Percentiles rank a stretch among this genome's conserved stretches.
These are phyloP conservation scores for Molanna angustata DNA, from an alignment of 2,888 invertebrate genomes.

Conservation along the genomic window DNA sequence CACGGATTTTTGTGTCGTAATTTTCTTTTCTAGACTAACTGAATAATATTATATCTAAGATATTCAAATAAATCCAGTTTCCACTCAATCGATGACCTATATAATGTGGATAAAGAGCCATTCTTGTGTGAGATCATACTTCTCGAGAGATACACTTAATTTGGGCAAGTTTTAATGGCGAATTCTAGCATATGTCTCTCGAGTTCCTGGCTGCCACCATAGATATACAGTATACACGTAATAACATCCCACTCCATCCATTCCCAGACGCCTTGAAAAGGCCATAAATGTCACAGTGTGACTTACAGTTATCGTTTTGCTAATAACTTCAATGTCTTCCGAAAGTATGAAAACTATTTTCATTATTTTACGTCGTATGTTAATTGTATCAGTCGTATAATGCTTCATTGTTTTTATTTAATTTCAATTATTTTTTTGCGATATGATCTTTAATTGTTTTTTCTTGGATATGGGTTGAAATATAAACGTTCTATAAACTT, in stretches of 20 bases:
- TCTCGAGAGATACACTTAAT: no score
- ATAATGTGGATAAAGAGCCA: no score
- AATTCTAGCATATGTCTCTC: no score
- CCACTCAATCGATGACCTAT: no score
- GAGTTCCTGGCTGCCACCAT: no score
- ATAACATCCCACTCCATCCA: not conserved
- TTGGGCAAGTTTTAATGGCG: no score
- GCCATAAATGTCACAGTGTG: slow-evolving; percentile 26
- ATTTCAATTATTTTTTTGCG: not conserved
- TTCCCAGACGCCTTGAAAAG: slow-evolving; percentile 14
- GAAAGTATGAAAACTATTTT: slow-evolving; percentile 5
- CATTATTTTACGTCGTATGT: not conserved
- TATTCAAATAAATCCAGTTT: no score
- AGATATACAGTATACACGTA: no score
- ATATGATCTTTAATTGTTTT: not conserved
- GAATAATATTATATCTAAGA: no score
- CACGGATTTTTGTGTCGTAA: no score
- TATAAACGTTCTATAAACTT: not conserved
- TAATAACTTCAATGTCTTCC: slow-evolving; percentile 7
- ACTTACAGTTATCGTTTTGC: slow-evolving; percentile 16
- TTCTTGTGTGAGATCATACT: no score
- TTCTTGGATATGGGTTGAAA: not conserved
- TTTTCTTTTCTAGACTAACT: no score
- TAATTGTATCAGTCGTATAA: not conserved
- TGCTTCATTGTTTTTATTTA: not conserved